Percentiles rank a stretch among this genome's conserved stretches.
phyloP scores from a whole-genome alignment of 2,888 invertebrate species.

The Panzeria rudis region DNA sequence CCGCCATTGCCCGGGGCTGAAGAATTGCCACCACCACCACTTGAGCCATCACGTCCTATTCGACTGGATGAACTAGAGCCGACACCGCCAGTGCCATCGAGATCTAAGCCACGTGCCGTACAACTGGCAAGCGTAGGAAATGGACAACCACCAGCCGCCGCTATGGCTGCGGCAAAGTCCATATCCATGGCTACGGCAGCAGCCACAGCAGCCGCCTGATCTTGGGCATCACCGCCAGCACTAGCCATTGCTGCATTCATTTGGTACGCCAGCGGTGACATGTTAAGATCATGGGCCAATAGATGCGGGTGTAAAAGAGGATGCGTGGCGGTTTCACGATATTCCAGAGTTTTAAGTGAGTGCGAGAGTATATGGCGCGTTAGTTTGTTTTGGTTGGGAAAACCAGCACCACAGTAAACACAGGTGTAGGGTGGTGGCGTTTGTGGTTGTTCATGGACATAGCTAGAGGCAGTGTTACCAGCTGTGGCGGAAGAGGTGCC shows the following conservation, averaged over 20 bases:
- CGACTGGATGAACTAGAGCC: slow-evolving; percentile 72
- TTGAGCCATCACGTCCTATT: slow-evolving; percentile 73
- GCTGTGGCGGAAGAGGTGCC: slow-evolving; percentile 67
- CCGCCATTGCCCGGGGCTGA: slow-evolving; percentile 77
- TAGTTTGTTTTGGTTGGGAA: slow-evolving; percentile 95
- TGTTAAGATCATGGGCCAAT: slow-evolving; percentile 80
- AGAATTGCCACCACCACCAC: slow-evolving; percentile 74
- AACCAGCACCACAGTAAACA: slow-evolving; percentile 95
- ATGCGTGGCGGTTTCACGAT: slow-evolving; percentile 87
- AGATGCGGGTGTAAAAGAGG: slow-evolving; percentile 87
- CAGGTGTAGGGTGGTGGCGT: slow-evolving; percentile 88
- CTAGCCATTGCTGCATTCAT: slow-evolving; percentile 80
- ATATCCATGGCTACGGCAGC: slow-evolving; percentile 80
- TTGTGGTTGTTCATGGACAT: slow-evolving; percentile 78
- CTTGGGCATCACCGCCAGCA: slow-evolving; percentile 81
- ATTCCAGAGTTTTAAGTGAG: slow-evolving; percentile 94
- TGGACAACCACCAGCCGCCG: slow-evolving; percentile 77
- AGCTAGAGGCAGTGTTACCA: slow-evolving; percentile 71
- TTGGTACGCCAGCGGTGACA: slow-evolving; percentile 82
- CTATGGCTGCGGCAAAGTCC: slow-evolving; percentile 78
- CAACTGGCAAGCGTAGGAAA: slow-evolving; percentile 77
- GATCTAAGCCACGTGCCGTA: slow-evolving; percentile 73
- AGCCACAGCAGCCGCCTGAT: slow-evolving; percentile 80
- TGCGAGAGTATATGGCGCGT: slow-evolving; percentile 95
- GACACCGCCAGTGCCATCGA: slow-evolving; percentile 77